Evolutionary conservation across 2,888 invertebrate genomes (phyloP), one percentile per base, ranked within the genome.

Genomic region (Leptopterna dolabrata): DNA sequence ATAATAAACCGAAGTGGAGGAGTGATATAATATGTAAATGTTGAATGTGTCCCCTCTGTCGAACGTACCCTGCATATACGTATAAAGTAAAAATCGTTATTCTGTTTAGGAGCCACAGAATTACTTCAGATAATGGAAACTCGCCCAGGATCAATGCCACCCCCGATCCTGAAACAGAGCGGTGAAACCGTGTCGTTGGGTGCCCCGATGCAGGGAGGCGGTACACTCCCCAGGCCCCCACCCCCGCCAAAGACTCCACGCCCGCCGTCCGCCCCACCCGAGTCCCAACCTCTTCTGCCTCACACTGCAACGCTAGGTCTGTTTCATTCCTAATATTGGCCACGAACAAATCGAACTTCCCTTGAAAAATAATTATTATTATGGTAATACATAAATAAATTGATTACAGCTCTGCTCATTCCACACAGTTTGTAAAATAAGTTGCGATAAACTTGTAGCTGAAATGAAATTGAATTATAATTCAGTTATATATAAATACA

Each of bases 241-340:
- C 90, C 90, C 19, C 90, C 90, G 27, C 90, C 90, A 2, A 90
- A 90, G 78, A 88, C 88, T 19, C 94, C 94, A n/a, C 92, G 93
- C 84, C 93, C 94, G 14, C 94, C 93, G 14, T 93, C 94, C 24
- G 93, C 93, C 0, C 93, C 93, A 0, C 92, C 81, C 92, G 92
- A 94, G 90, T 93, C 92, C 86, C 94, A 94, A 90, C 93, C 94
- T 6, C 91, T 94, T 87, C 91, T 94, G 81, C 91, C 92, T 4
- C 90, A 90, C 87, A 88, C 88, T 11, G 88, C 89, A 4, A 89
- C 90, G 84, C 91, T 93, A 92, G 91, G 91, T 86, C 11, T n/a
- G 86, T 84, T 30, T 36, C 30, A 27, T 55, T 11, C 11, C 55
- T 3, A 55, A 36, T 36, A 7, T 4, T 55, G 11, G 11, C 11